Base-by-base conservation (phyloP, 1,140 invertebrate species). In the Holcopasites calliopsidis region DNA sequence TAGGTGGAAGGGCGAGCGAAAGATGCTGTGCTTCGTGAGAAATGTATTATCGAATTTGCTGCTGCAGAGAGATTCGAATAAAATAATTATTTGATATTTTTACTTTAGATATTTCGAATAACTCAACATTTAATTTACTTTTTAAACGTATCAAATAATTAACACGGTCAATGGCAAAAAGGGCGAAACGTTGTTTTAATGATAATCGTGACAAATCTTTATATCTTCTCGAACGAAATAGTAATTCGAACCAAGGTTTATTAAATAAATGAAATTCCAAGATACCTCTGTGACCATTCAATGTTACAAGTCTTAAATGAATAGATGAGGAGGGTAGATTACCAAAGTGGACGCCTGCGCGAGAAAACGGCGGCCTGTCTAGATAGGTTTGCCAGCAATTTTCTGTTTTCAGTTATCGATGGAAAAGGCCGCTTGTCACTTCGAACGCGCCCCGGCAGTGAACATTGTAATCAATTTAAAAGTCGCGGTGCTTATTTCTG, bases 361-460 rank as follows among this genome's bases (percentile, higher is more conserved):
- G 49, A 58, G 38, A 26, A 75, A 81, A 70, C 79, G 64, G 70
- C 52, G 64, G 65, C 49, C 68, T 31, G 68, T 54, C 73, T 57
- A 47, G 54, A 68, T 79, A 50, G 65, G 50, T 69, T 55, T 35
- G 26, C 55, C 31, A 55, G 10, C 58, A 64, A 82, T 82, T 84
- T 86, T 80, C 74, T 54, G 42, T 50, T 77, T 57, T 82, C 77
- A 82, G 84, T 85, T 72, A 77, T 70, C 57, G 78, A 60, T 74
- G 70, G 79, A 77, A 62, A 82, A 84, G 80, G 61, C 54, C 52
- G 68, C 38, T 49, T 42, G 38, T 71, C 55, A 47, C 44, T 16
- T 52, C 35, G 62, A 57, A 70, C 44, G 38, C 35, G 33, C n/a
- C 58, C 42, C 16, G 16, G 35, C 28, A 26, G 26, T 42, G 23